Evolutionary conservation across 2,888 invertebrate genomes (phyloP).

Genomic region (Machimus rusticus): DNA sequence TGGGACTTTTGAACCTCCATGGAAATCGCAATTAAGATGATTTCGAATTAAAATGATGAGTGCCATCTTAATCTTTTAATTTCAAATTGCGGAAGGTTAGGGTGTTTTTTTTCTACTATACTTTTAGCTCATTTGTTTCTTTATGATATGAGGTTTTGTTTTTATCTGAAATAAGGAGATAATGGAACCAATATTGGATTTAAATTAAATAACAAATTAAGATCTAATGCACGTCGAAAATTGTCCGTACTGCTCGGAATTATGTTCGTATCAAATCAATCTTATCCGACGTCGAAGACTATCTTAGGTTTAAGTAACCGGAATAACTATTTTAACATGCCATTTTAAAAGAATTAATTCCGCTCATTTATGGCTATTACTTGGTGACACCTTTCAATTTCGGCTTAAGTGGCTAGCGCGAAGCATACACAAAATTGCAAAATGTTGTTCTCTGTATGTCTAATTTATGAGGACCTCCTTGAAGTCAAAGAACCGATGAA

Average conservation of each 20-base stretch:
- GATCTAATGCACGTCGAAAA: not conserved
- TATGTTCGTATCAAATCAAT: not conserved
- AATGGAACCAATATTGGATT: not conserved
- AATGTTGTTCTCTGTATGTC: not conserved
- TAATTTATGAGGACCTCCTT: not conserved
- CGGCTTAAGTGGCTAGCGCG: not conserved
- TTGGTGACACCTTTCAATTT: not conserved
- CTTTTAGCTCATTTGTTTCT: no score
- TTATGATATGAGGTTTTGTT: no score
- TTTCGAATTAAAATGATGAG: not conserved
- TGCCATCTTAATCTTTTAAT: not conserved
- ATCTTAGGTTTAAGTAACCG: not conserved
- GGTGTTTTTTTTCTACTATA: no score
- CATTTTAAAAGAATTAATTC: not conserved
- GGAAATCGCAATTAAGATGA: not conserved
- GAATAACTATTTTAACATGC: not conserved
- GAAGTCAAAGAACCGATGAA: not conserved
- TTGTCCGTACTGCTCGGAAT: not conserved
- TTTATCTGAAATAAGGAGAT: no score
- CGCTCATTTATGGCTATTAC: not conserved
- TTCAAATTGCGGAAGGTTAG: no score
- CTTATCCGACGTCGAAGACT: not conserved
- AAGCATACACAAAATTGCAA: not conserved
- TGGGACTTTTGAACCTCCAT: not conserved
- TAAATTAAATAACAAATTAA: not conserved